These are phyloP conservation scores for Lordiphosa andalusiaca DNA, from an alignment of 2,888 invertebrate species.

Conservation along the genomic window DNA sequence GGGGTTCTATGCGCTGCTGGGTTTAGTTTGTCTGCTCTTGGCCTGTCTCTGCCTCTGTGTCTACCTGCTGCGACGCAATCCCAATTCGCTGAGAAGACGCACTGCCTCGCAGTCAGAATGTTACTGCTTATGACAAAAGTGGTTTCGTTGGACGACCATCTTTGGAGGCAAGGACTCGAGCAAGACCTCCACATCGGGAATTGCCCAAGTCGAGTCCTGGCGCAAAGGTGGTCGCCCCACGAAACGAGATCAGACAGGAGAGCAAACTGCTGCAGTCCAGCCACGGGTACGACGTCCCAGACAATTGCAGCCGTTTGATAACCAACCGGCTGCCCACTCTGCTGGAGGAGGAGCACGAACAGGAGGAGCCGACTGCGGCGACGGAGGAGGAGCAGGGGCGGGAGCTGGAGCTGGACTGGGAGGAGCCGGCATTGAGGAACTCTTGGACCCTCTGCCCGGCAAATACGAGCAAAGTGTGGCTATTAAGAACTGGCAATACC, in stretches of 20 bases:
- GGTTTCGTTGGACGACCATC: slow-evolving; percentile 77
- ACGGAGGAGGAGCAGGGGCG: slow-evolving; percentile 16
- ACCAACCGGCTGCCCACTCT: slow-evolving; percentile 55
- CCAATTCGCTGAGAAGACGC: slow-evolving; percentile 62
- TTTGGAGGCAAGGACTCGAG: slow-evolving; percentile 54
- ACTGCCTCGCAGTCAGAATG: slow-evolving; percentile 46
- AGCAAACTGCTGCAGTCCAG: slow-evolving; percentile 33
- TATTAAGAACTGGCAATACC: slow-evolving; percentile 80
- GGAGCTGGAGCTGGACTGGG: slow-evolving; percentile 18
- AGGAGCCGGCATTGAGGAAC: slow-evolving; percentile 50
- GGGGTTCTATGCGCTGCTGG: slow-evolving; percentile 79
- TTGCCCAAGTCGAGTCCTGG: slow-evolving; percentile 67
- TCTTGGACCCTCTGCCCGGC: slow-evolving; percentile 68
- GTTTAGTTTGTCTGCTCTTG: slow-evolving; percentile 75
- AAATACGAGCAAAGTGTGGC: slow-evolving; percentile 75
- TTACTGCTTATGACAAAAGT: slow-evolving; percentile 79
- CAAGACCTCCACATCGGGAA: slow-evolving; percentile 34
- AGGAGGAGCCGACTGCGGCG: slow-evolving; percentile 31
- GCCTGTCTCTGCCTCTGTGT: slow-evolving; percentile 78
- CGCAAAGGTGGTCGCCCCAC: slow-evolving; percentile 61
- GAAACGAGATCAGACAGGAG: slow-evolving; percentile 42
- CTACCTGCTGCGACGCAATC: slow-evolving; percentile 76
- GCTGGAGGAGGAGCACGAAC: slow-evolving; percentile 43
- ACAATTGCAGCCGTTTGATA: slow-evolving; percentile 64
- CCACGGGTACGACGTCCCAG: slow-evolving; percentile 63